These are phyloP conservation scores for Phytoseiulus persimilis DNA, from an alignment of 2,888 invertebrate species.

Conservation along the genomic window DNA sequence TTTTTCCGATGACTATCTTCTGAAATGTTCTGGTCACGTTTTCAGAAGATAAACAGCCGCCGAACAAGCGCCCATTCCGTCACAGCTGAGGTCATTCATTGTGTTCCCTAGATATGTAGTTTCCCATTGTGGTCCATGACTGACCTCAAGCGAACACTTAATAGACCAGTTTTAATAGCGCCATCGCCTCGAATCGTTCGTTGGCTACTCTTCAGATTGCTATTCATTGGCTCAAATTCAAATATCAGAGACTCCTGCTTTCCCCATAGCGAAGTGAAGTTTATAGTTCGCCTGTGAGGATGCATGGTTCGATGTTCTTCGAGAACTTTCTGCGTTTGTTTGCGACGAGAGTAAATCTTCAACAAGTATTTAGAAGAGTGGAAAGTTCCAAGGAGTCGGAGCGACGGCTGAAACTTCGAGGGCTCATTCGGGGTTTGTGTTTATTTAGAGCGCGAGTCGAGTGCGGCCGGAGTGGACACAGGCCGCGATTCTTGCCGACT, in stretches of 20 bases:
- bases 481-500: too few relatives aligned
- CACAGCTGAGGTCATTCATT: not conserved
- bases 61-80: not conserved
- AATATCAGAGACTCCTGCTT: not conserved
- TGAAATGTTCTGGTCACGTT: not conserved
- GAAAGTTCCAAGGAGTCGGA: too few relatives aligned
- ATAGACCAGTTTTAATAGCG: not conserved
- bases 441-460: too few relatives aligned
- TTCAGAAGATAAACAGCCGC: not conserved
- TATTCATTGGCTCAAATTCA: not conserved
- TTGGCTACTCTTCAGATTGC: not conserved
- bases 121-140: not conserved
- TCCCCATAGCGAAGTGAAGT: not conserved
- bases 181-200: not conserved
- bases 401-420: too few relatives aligned
- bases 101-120: not conserved
- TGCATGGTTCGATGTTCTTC: not conserved
- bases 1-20: not conserved
- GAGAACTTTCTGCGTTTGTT: not conserved
- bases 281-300: not conserved
- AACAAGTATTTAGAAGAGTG: not conserved
- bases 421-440: too few relatives aligned
- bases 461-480: too few relatives aligned
- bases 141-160: not conserved
- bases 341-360: not conserved